These are phyloP conservation scores for Emys orbicularis DNA, from an alignment of 2,797 vertebrate species.

Conservation along the genomic window DNA sequence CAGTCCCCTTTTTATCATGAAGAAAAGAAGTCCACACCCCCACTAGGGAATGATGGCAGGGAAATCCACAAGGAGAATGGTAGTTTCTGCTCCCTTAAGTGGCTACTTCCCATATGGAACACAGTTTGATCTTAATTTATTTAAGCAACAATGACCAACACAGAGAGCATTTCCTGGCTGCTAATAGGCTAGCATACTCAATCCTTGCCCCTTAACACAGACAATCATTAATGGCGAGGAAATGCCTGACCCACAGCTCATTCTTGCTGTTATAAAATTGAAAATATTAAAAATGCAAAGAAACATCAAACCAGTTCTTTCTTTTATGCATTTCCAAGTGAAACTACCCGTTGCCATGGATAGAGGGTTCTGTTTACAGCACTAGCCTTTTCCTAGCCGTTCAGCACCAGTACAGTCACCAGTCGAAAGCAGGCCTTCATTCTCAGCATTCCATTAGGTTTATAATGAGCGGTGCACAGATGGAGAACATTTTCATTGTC, in stretches of 20 bases:
- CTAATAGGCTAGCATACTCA: background rate
- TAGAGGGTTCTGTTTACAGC: background rate
- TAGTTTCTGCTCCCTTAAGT: background rate
- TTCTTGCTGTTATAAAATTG: background rate
- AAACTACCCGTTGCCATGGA: background rate
- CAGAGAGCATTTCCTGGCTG: background rate
- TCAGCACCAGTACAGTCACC: accelerated
- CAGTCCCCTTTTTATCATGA: background rate
- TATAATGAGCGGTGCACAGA: background rate
- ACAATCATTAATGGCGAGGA: background rate
- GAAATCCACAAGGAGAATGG: background rate
- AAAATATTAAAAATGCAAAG: background rate
- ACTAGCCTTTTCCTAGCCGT: background rate
- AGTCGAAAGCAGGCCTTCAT: background rate
- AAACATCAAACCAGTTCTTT: background rate
- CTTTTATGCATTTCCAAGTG: background rate
- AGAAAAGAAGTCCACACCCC: background rate
- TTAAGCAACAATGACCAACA: background rate
- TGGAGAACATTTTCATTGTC: background rate
- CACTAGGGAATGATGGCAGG: background rate
- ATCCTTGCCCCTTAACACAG: background rate
- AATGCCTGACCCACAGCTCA: background rate
- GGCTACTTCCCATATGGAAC: background rate
- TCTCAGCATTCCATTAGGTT: background rate
- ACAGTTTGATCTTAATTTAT: background rate